These are phyloP conservation scores for Cervus canadensis DNA, from an alignment of 2,113 vertebrate species.

Conservation along the genomic window DNA sequence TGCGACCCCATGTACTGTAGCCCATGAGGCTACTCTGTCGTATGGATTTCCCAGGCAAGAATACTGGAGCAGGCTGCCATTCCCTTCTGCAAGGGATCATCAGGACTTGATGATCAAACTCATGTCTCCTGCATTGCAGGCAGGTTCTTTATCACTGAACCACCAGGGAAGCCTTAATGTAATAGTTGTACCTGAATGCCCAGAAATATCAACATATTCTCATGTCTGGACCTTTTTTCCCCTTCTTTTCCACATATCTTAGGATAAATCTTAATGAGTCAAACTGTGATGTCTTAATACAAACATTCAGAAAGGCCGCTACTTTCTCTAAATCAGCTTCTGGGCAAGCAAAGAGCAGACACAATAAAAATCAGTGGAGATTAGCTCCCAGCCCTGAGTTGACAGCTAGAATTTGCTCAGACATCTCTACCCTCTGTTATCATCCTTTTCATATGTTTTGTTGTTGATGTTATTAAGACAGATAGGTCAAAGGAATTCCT, in stretches of 20 bases:
- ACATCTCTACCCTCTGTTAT: neutral
- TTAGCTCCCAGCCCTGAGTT: neutral
- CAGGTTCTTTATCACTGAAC: neutral
- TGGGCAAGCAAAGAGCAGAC: neutral
- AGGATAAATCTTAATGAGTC: neutral
- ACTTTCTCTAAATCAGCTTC: neutral
- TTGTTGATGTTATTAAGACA: neutral
- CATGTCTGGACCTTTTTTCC: neutral
- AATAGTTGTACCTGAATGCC: neutral
- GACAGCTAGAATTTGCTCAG: neutral
- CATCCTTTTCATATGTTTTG: neutral
- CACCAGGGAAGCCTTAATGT: neutral
- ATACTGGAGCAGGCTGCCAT: neutral
- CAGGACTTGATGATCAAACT: neutral
- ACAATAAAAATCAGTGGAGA: neutral
- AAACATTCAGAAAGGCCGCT: neutral
- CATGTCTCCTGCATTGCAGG: neutral
- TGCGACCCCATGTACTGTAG: neutral
- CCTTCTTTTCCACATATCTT: neutral
- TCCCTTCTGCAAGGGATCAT: neutral
- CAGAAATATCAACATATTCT: neutral
- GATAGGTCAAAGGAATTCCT: neutral
- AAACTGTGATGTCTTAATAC: neutral
- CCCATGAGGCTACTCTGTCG: neutral
- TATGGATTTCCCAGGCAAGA: neutral